Conservation (phyloP, 2,888 invertebrate species). For the Morinoia aosen region DNA sequence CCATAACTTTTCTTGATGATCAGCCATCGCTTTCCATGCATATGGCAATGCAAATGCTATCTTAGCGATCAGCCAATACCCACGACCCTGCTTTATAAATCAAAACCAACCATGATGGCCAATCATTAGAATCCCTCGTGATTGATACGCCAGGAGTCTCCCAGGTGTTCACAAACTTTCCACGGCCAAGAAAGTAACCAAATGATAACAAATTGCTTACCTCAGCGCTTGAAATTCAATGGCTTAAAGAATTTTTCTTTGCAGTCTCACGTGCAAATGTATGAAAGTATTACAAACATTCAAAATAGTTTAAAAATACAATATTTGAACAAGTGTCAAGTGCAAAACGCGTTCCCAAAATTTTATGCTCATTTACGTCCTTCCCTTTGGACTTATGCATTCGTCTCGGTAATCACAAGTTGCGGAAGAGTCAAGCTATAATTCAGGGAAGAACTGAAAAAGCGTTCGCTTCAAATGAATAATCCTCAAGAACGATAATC, state of each 20-base stretch:
- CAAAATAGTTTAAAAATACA: neutral
- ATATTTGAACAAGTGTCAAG: neutral
- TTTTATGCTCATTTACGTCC: neutral
- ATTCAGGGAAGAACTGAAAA: neutral
- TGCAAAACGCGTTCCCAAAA: neutral
- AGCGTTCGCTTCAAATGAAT: neutral
- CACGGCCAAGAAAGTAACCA: neutral
- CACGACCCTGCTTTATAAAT: constrained; percentile 10
- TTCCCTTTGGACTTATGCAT: neutral
- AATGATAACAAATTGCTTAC: constrained; percentile 12
- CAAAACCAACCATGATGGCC: neutral
- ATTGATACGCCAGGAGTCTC: neutral
- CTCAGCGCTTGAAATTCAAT: neutral
- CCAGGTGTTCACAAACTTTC: neutral
- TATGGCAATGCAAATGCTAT: constrained; percentile 3
- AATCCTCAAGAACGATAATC: neutral
- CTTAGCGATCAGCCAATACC: neutral
- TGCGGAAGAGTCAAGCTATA: too few relatives aligned
- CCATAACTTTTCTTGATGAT: constrained; percentile 17
- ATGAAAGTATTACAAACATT: neutral
- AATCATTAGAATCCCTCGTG: neutral
- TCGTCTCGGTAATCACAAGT: neutral
- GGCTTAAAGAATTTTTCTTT: neutral
- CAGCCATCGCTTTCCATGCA: constrained; percentile 17
- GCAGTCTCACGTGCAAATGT: neutral